These are phyloP conservation scores for Crenichthys baileyi DNA, from an alignment of 2,797 vertebrate genomes.

Conservation along the genomic window DNA sequence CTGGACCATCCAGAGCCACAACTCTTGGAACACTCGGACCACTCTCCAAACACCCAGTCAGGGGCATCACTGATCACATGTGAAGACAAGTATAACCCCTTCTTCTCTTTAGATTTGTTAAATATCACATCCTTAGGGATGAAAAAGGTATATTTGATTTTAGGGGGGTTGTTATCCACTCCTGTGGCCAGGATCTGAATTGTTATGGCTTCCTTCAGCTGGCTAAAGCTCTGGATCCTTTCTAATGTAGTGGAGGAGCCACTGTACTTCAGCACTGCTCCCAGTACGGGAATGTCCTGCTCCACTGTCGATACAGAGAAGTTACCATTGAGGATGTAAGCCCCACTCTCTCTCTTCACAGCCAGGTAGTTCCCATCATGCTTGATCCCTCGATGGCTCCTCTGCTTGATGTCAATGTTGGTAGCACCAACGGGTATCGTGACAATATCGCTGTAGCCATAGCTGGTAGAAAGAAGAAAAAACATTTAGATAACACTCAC, in stretches of 20 bases:
- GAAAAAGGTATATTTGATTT: slow-evolving; percentile 94
- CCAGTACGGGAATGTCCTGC: slow-evolving; percentile 90
- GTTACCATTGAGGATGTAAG: slow-evolving; percentile 94
- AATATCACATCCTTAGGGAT: slow-evolving; percentile 87
- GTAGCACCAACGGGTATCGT: slow-evolving; percentile 93
- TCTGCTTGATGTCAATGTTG: slow-evolving; percentile 95
- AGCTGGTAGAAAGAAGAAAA: slow-evolving; percentile 73
- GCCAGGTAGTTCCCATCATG: slow-evolving; percentile 95
- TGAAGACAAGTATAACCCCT: slow-evolving; percentile 66
- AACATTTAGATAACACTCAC: slow-evolving; percentile 4
- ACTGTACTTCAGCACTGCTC: slow-evolving; percentile 93
- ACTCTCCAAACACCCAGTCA: slow-evolving; percentile 91
- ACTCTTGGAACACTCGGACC: slow-evolving; percentile 93
- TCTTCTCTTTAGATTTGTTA: slow-evolving; percentile 82
- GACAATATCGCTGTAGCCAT: slow-evolving; percentile 93
- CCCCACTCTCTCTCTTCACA: slow-evolving; percentile 83
- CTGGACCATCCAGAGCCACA: slow-evolving; percentile 93
- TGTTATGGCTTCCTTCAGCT: slow-evolving; percentile 86
- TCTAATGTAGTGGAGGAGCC: slow-evolving; percentile 94
- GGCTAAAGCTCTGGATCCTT: slow-evolving; percentile 92
- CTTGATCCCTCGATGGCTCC: slow-evolving; percentile 88
- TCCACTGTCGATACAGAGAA: slow-evolving; percentile 92
- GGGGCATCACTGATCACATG: slow-evolving; percentile 83
- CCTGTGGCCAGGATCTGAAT: slow-evolving; percentile 89
- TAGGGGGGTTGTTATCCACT: slow-evolving; percentile 85